These are phyloP conservation scores for Sepiola atlantica DNA, from an alignment of 2,888 invertebrate species.

Conservation along the genomic window DNA sequence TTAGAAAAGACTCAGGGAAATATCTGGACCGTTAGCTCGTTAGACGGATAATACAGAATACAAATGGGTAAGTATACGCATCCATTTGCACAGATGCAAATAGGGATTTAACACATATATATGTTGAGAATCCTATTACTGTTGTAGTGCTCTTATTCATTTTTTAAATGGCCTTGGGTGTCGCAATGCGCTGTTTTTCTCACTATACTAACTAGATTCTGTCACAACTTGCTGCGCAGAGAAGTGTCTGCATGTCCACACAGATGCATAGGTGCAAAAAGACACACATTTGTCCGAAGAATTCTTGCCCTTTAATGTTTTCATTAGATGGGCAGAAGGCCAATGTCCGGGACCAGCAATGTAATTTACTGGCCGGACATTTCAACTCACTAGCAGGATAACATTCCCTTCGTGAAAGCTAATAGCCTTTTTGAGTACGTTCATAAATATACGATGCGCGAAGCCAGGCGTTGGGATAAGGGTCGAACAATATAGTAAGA, in stretches of 20 bases:
- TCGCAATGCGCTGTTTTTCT: too few species aligned
- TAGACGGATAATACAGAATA: too few species aligned
- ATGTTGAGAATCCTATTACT: too few species aligned
- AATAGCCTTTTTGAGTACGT: neutral
- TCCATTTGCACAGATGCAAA: too few species aligned
- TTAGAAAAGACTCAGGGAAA: too few species aligned
- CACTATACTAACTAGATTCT: too few species aligned
- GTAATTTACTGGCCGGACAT: neutral
- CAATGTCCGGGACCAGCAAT: neutral
- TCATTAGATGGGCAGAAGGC: neutral
- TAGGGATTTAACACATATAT: too few species aligned
- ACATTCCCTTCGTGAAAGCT: neutral
- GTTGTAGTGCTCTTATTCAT: too few species aligned
- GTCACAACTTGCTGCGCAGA: neutral
- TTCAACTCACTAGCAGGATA: neutral
- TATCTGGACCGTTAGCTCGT: too few species aligned
- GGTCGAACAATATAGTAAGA: neutral
- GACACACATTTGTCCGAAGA: neutral
- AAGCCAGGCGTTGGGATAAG: neutral
- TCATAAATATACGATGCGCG: neutral
- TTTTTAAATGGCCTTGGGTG: too few species aligned
- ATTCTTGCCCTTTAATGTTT: neutral
- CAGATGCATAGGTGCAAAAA: neutral
- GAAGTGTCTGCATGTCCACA: neutral
- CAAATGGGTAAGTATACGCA: too few species aligned